Conservation (phyloP, 2,113 vertebrate species). For the Passer domesticus region DNA sequence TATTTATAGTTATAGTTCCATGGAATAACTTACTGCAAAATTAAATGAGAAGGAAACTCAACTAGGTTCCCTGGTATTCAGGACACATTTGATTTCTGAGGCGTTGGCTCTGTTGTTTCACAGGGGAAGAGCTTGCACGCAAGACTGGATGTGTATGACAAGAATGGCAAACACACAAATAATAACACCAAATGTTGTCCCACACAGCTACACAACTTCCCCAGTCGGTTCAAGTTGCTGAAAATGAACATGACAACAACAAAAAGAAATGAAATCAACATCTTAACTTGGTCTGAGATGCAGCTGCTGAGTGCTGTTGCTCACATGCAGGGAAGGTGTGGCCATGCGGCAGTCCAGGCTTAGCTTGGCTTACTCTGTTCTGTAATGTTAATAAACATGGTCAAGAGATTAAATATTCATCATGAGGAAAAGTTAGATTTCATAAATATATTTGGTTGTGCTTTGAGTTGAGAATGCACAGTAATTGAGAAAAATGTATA, state of each 20-base stretch:
- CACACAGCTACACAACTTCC: background rate
- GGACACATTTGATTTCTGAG: background rate
- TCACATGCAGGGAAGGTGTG: accelerated
- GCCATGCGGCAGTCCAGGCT: accelerated
- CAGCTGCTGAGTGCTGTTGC: background rate
- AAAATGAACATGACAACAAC: background rate
- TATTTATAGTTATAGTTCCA: background rate
- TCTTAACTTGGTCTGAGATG: background rate
- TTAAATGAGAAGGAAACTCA: background rate
- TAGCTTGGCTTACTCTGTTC: background rate
- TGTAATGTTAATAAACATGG: background rate
- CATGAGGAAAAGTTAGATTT: background rate
- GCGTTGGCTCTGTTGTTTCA: accelerated
- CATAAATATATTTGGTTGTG: background rate
- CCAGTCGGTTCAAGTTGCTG: background rate
- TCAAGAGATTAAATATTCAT: background rate
- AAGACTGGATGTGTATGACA: background rate
- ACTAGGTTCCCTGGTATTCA: background rate
- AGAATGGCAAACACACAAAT: background rate
- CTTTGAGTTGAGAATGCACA: background rate
- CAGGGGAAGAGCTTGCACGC: background rate
- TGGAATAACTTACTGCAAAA: background rate
- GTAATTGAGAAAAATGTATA: background rate
- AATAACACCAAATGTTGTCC: background rate
- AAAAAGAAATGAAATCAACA: background rate